These are phyloP conservation scores for Malurus splendens DNA, from an alignment of 2,797 vertebrate species.

Conservation along the genomic window DNA sequence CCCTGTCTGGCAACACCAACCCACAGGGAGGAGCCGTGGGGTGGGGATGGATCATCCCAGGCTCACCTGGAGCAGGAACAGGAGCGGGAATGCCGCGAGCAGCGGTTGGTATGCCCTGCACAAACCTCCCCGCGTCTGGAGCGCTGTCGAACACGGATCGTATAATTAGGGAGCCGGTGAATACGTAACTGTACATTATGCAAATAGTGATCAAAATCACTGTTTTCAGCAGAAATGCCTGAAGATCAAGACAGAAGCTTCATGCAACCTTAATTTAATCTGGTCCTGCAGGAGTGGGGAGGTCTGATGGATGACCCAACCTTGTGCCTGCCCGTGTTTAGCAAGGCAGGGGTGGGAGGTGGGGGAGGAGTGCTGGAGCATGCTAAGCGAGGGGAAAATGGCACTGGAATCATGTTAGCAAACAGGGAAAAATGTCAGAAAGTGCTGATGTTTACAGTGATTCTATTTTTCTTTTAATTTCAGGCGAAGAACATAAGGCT, in stretches of 20 bases:
- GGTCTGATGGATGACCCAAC: conserved; percentile 29
- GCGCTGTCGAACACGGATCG: not conserved
- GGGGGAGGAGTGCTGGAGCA: not conserved
- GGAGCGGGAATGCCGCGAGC: not conserved
- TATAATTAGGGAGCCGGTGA: not conserved
- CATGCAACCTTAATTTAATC: conserved; percentile 32
- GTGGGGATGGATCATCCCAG: not conserved
- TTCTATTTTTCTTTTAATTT: not conserved
- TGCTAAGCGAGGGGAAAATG: not conserved
- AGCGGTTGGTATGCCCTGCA: not conserved
- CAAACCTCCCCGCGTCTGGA: not conserved
- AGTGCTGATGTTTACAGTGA: not conserved
- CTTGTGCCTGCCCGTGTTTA: not conserved
- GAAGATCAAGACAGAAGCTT: conserved; percentile 34
- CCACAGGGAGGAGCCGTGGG: not conserved
- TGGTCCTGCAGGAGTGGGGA: conserved; percentile 32
- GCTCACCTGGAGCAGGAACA: not conserved
- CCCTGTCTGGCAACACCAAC: fast-evolving
- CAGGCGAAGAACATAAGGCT: not conserved
- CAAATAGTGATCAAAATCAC: conserved; percentile 45
- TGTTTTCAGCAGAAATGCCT: conserved; percentile 53
- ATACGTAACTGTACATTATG: conserved; percentile 28
- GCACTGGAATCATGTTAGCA: not conserved
- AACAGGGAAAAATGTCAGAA: not conserved
- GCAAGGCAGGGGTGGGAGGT: not conserved